Base-by-base conservation (phyloP, 2,888 invertebrate genomes). In the Azorinus chamasolen region DNA sequence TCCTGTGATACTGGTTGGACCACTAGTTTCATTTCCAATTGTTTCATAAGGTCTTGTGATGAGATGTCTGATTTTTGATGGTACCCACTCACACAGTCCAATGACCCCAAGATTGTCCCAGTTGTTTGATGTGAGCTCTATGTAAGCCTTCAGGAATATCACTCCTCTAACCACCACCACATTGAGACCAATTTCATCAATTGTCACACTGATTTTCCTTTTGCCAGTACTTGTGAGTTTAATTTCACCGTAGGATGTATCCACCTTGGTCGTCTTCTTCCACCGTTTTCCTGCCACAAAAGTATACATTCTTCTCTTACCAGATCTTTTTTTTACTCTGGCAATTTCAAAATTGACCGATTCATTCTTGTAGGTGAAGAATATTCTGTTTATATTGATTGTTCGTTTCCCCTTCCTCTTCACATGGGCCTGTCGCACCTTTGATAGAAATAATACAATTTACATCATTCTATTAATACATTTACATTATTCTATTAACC, bases 61-160 rank as follows among this genome's bases (percentile, higher is more conserved):
- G 5, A 32, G 10, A 10, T 32, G 5, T 10, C 10, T 32, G 32
- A 32, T 10, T 32, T 10, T 32, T 32, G 43, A 37, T 14, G 70
- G 70, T 24, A 71, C 76, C 27, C 25, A 55, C 8, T 66, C 41
- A 57, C 76, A 77, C 16, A 77, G 65, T 37, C 76, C 76, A 12
- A 27, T 45, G 4, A 20, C 18, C n/a, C n/a, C 32, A 4, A 32
- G 32, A 32, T 10, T 32, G 10, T 32, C n/a, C 48, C 54, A 57
- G n/a, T 43, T 51, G 27, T 46, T 41, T 14, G 41, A 53, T 22
- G n/a, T 22, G 16, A 73, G 22, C 12, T 37, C 22, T 27, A 73
- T 27, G 14, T 37, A 32, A 39, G 48, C 41, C 24, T 25, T 24
- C 50, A 73, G 66, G 45, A 43, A 73, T 16, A 53, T 46, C 18